A percentile compares a stretch with the other conserved stretches of the same genome.
Conservation (phyloP, 2,888 invertebrate genomes). For the Cataglyphis altisquamis region DNA sequence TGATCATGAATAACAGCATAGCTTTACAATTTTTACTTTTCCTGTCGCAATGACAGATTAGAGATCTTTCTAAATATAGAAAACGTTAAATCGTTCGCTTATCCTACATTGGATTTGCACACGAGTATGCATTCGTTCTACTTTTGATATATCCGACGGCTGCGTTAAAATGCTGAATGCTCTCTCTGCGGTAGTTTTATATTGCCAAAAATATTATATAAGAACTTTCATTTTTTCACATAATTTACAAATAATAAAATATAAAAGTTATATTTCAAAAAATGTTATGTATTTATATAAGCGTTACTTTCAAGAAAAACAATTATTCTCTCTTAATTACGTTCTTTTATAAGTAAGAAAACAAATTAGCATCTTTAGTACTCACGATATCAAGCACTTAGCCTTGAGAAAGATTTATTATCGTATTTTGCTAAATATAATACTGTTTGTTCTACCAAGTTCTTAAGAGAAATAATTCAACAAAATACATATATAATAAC, state of each 20-base stretch:
- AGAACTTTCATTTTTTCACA: neutral
- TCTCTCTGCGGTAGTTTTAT: neutral
- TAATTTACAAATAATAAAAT: slow-evolving; percentile 4
- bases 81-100: slow-evolving; percentile 25
- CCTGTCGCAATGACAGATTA: slow-evolving; percentile 1
- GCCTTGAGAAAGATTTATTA: slow-evolving; percentile 20
- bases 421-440: slow-evolving; percentile 17
- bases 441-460: slow-evolving; percentile 6
- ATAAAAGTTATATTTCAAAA: neutral
- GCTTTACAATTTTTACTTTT: neutral
- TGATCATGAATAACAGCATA: neutral
- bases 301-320: slow-evolving; percentile 1
- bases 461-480: slow-evolving; percentile 14
- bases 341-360: slow-evolving; percentile 13
- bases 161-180: neutral
- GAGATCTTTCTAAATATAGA: neutral
- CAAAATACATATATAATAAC: neutral
- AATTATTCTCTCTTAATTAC: slow-evolving; percentile 26
- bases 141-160: slow-evolving; percentile 12
- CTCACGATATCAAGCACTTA: neutral
- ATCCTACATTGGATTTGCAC: slow-evolving; percentile 1
- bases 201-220: neutral
- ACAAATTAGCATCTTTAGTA: slow-evolving; percentile 39
- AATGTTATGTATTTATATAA: slow-evolving; percentile 4
- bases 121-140: neutral